Conservation (phyloP, 37 sponge, comb jelly and placozoan species). For the Hexactinellida sp. region DNA sequence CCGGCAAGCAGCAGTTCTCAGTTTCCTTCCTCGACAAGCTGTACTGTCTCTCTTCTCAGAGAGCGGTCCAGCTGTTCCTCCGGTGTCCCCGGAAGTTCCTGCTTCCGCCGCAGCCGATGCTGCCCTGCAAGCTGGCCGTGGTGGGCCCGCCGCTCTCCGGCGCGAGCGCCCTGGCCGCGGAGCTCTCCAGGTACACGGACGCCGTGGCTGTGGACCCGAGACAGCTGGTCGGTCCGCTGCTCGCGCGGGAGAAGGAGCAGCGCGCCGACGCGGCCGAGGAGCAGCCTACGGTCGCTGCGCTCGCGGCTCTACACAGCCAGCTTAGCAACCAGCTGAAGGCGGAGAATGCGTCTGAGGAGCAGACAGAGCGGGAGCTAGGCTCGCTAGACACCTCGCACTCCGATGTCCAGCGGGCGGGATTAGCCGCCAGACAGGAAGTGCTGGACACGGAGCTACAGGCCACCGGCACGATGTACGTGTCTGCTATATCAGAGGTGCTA, state of each 20-base stretch:
- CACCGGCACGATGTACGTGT: constrained; percentile 57
- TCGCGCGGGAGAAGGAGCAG: constrained; percentile 28
- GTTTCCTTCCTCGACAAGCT: constrained; percentile 84
- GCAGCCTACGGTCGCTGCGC: constrained; percentile 36
- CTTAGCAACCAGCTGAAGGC: constrained; percentile 16
- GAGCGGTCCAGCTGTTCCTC: constrained; percentile 56
- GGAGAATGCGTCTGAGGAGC: background rate
- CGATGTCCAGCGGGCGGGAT: constrained; percentile 47
- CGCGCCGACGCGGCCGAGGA: constrained; percentile 41
- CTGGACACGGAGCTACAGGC: background rate
- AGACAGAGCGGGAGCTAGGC: background rate
- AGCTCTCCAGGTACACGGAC: constrained; percentile 60
- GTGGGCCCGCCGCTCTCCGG: constrained; percentile 83
- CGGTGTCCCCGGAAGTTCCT: constrained; percentile 57
- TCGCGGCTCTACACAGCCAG: constrained; percentile 24
- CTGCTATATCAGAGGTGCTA: constrained; percentile 26
- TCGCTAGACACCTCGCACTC: constrained; percentile 44
- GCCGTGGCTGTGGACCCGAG: constrained; percentile 55
- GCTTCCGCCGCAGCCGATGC: constrained; percentile 66
- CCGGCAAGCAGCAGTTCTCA: constrained; percentile 63
- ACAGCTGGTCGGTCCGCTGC: constrained; percentile 37
- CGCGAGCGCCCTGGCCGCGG: constrained; percentile 44
- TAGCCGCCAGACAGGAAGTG: constrained; percentile 31
- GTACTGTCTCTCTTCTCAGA: constrained; percentile 78
- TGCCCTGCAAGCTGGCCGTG: constrained; percentile 82